Conservation (phyloP, 2,113 vertebrate species). For the Dicaeum eximium region DNA sequence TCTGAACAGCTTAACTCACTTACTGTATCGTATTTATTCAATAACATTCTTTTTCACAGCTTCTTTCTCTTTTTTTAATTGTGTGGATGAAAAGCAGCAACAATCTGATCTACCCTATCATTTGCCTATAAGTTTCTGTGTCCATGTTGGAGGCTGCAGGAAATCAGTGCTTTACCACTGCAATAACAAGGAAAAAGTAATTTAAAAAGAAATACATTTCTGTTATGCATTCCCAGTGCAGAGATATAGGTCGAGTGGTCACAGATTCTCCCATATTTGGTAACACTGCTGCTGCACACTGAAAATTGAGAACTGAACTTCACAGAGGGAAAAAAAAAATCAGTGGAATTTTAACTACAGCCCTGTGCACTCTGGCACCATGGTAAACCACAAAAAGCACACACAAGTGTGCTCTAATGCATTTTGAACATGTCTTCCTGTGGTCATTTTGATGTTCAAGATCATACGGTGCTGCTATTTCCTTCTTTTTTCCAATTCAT, state of each 20-base stretch:
- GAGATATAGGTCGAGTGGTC: neutral
- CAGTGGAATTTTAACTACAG: conserved; percentile 33
- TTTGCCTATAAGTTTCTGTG: neutral
- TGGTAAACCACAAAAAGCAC: neutral
- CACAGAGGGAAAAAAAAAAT: neutral
- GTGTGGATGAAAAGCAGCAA: neutral
- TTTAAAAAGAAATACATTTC: neutral
- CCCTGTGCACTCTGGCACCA: neutral
- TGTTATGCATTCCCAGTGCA: neutral
- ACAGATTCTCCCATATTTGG: conserved; percentile 20
- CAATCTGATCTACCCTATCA: neutral
- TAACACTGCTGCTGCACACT: neutral
- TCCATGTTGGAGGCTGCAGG: neutral
- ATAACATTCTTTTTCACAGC: neutral
- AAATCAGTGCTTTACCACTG: neutral
- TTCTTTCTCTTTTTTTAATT: neutral
- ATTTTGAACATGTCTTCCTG: neutral
- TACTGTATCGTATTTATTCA: neutral
- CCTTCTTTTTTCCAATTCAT: neutral
- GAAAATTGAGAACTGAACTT: conserved; percentile 22
- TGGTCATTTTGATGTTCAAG: neutral
- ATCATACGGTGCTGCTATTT: neutral
- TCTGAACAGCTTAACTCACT: neutral
- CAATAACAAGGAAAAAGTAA: neutral
- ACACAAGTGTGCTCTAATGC: neutral